These are phyloP conservation scores for Halichondria panicea DNA, from an alignment of 37 sponge, comb jelly and placozoan genomes.

Conservation along the genomic window DNA sequence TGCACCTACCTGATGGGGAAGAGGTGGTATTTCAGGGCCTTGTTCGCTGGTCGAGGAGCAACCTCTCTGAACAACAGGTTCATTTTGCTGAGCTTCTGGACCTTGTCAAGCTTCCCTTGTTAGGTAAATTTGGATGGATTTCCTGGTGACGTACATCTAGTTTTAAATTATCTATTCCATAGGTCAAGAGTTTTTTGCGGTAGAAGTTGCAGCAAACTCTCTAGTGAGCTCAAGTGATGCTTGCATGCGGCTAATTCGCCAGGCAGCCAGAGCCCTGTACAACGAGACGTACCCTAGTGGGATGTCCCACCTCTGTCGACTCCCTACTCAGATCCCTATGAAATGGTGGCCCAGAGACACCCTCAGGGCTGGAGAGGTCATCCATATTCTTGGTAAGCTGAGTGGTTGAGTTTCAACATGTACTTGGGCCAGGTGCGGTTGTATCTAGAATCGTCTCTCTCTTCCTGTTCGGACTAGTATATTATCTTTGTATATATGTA, in stretches of 20 bases:
- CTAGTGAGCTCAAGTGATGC: constrained; percentile 68
- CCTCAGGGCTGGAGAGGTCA: constrained; percentile 79
- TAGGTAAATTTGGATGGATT: constrained; percentile 25
- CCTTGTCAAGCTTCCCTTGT: constrained; percentile 79
- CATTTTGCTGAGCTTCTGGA: constrained; percentile 72
- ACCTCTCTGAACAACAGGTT: constrained; percentile 42
- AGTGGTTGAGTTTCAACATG: no score
- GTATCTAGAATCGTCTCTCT: no score
- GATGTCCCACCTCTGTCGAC: constrained; percentile 70
- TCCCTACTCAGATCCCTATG: constrained; percentile 83
- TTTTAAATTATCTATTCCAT: neutral
- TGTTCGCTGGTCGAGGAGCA: constrained; percentile 72
- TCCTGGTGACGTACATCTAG: neutral
- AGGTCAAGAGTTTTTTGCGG: constrained; percentile 84
- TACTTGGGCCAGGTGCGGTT: no score
- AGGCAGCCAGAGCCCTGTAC: constrained; percentile 81
- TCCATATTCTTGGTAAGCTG: constrained; percentile 85
- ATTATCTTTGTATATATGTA: no score
- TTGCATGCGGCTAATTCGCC: constrained; percentile 82
- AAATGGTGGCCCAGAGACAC: constrained; percentile 94
- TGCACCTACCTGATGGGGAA: constrained; percentile 74
- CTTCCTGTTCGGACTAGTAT: no score
- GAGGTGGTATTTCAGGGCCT: constrained; percentile 80
- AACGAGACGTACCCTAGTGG: constrained; percentile 62
- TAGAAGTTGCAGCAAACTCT: constrained; percentile 86